These are phyloP conservation scores for Mantis religiosa DNA, from an alignment of 2,888 invertebrate species.

Conservation along the genomic window DNA sequence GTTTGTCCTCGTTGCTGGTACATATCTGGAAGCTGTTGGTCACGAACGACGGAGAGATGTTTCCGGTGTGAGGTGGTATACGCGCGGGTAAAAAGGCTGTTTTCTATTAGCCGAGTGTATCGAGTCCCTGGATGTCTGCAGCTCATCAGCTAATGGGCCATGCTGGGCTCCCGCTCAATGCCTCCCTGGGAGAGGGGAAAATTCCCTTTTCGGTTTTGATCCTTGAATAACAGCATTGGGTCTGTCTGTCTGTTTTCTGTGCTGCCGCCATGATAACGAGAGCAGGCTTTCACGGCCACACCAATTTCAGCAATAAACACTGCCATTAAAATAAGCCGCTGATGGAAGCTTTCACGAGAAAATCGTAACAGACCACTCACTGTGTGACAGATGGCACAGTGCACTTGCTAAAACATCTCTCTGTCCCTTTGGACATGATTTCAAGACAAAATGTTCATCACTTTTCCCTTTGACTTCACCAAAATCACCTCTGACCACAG, in stretches of 20 bases:
- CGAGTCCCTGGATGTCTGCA: neutral
- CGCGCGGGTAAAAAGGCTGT: neutral
- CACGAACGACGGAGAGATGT: neutral
- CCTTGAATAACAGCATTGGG: neutral
- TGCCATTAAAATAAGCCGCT: neutral
- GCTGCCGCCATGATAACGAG: neutral
- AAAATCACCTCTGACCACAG: too few relatives aligned
- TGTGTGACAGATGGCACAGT: neutral
- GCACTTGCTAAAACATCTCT: neutral
- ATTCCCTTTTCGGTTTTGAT: neutral
- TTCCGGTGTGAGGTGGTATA: neutral
- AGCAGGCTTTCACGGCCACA: neutral
- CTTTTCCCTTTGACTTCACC: neutral
- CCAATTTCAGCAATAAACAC: neutral
- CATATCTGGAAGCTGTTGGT: neutral
- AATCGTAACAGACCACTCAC: neutral
- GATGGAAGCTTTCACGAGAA: neutral
- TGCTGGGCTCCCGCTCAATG: neutral
- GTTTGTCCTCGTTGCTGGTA: neutral
- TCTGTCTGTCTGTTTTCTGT: neutral
- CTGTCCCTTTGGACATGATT: neutral
- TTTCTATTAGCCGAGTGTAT: neutral
- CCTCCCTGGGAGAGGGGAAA: neutral
- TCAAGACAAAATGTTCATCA: neutral
- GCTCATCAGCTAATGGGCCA: slow-evolving; percentile 29